phyloP scores from a whole-genome alignment of 30 jellyfish, hydroid and myxozoan genomes.

The Cassiopea andromeda region DNA sequence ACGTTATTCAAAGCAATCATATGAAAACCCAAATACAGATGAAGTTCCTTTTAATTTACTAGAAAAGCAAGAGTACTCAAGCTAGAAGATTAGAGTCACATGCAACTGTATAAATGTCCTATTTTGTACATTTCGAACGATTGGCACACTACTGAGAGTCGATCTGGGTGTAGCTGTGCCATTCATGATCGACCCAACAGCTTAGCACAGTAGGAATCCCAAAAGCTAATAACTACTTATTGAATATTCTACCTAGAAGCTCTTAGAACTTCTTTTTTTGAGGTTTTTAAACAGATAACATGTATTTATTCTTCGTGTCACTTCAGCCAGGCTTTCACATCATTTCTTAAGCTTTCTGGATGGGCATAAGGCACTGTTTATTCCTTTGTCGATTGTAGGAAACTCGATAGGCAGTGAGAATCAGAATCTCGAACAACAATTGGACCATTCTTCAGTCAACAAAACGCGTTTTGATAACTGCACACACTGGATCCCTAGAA shows the following conservation, averaged over 20 bases:
- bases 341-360: background rate
- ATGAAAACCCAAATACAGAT: background rate
- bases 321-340: background rate
- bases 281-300: conserved; percentile 10
- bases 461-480: background rate
- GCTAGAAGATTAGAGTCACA: background rate
- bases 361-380: conserved; percentile 6
- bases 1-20: background rate
- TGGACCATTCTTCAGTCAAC: background rate
- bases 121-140: background rate
- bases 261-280: background rate
- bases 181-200: background rate
- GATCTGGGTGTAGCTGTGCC: background rate
- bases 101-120: background rate
- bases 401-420: background rate
- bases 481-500: background rate
- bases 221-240: background rate
- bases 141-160: background rate
- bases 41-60: background rate
- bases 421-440: background rate
- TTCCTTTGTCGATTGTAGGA: background rate
- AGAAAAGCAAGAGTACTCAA: background rate
- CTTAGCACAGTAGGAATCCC: conserved; percentile 10
- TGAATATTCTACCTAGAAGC: background rate
- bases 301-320: background rate